These are phyloP conservation scores for Aproaerema taeniolella DNA, from an alignment of 2,888 invertebrate genomes.

Conservation along the genomic window DNA sequence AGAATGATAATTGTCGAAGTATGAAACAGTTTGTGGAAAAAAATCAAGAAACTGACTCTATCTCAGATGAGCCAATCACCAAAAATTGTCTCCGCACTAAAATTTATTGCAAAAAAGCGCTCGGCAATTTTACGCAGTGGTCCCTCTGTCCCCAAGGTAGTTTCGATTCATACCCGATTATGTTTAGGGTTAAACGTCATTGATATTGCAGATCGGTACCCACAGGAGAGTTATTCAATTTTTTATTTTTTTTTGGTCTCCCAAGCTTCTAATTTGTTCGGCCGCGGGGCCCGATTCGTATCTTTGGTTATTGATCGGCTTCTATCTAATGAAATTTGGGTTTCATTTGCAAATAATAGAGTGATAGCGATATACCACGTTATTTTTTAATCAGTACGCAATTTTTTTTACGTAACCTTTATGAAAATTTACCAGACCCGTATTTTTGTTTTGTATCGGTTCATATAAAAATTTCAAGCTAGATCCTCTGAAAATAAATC, in stretches of 20 bases:
- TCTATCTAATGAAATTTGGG: no score
- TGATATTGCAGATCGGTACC: slow-evolving; percentile 69
- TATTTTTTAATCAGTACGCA: no score
- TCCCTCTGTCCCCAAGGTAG: slow-evolving; percentile 72
- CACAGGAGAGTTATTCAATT: slow-evolving; percentile 67
- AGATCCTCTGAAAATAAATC: no score
- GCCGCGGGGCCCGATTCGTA: slow-evolving; percentile 47
- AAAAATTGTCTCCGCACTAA: slow-evolving; percentile 14
- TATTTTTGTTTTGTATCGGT: no score
- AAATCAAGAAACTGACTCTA: neutral
- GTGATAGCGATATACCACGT: no score
- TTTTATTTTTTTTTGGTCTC: slow-evolving; percentile 32
- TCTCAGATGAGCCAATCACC: slow-evolving; percentile 1
- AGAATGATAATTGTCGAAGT: neutral
- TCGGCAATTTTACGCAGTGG: slow-evolving; percentile 63
- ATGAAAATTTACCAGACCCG: no score
- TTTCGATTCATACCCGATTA: slow-evolving; percentile 73
- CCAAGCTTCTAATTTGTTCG: slow-evolving; percentile 59
- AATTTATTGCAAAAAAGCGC: slow-evolving; percentile 66
- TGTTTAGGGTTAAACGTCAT: slow-evolving; percentile 76
- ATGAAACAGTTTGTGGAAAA: neutral
- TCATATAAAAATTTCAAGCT: no score
- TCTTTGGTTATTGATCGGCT: slow-evolving; percentile 38
- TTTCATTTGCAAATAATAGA: no score
- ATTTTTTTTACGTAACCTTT: no score